Conservation (phyloP, 2,113 vertebrate genomes). For the Xenus cinereus region DNA sequence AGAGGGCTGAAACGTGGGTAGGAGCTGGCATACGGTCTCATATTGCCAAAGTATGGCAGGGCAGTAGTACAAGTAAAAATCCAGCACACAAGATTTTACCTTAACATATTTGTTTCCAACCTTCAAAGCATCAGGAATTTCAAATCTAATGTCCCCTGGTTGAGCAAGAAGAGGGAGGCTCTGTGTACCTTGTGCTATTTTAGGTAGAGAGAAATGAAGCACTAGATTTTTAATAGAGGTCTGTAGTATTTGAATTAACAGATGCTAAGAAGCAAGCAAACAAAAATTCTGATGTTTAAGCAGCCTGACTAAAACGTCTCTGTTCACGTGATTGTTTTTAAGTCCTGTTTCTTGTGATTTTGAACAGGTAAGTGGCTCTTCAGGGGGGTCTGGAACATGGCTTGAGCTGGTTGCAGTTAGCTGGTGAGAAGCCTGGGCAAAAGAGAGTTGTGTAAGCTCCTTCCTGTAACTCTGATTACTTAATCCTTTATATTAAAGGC, state of each 20-base stretch:
- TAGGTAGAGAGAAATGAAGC: background rate
- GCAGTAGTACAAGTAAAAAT: background rate
- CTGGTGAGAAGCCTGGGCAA: background rate
- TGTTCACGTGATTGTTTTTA: background rate
- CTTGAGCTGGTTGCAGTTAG: background rate
- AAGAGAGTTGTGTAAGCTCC: background rate
- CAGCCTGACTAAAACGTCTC: background rate
- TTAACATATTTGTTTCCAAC: background rate
- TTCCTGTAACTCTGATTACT: background rate
- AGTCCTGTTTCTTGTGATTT: background rate
- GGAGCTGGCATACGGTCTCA: background rate
- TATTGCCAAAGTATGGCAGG: background rate
- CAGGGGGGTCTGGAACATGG: background rate
- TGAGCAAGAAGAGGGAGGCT: background rate
- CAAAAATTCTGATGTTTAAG: background rate
- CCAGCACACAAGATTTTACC: background rate
- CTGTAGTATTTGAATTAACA: slow-evolving; percentile 11
- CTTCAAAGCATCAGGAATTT: background rate
- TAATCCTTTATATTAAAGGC: background rate
- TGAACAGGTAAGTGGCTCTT: background rate
- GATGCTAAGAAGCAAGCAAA: slow-evolving; percentile 34
- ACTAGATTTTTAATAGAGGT: background rate
- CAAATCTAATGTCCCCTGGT: background rate
- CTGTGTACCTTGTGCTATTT: background rate
- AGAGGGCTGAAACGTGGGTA: background rate